phyloP scores from a whole-genome alignment of 2,888 invertebrate genomes.

The Molanna angustata region DNA sequence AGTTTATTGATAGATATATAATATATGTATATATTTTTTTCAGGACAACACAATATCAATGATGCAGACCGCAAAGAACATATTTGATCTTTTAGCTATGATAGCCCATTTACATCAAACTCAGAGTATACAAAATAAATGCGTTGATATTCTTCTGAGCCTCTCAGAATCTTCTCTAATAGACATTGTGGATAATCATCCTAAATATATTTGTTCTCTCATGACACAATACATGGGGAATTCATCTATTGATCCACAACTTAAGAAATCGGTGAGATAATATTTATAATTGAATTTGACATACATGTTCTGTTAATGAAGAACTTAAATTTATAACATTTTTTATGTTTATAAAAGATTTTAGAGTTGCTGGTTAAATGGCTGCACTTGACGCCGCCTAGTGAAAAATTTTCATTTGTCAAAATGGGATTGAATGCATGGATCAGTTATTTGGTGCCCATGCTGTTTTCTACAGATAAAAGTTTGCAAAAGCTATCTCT shows the following conservation, averaged over 20 bases:
- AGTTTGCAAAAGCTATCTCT: constrained; percentile 39
- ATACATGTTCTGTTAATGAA: too few species aligned
- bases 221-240: constrained; percentile 20
- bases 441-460: constrained; percentile 50
- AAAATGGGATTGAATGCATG: constrained; percentile 49
- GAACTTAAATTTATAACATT: too few species aligned
- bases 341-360: too few species aligned
- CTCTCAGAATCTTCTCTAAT: constrained; percentile 40
- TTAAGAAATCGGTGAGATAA: constrained; percentile 19
- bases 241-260: constrained; percentile 19
- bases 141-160: constrained; percentile 40
- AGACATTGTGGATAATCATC: constrained; percentile 35
- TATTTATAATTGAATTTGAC: too few species aligned
- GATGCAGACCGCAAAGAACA: constrained; percentile 38
- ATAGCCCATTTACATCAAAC: constrained; percentile 36
- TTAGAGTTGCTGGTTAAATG: constrained; percentile 33
- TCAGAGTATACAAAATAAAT: constrained; percentile 37
- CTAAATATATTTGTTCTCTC: constrained; percentile 35
- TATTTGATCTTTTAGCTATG: constrained; percentile 40
- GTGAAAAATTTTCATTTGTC: too few species aligned
- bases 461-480: constrained; percentile 42
- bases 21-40: too few species aligned
- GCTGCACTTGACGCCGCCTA: too few species aligned
- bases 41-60: constrained; percentile 32
- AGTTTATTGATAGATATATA: too few species aligned